Base-by-base conservation (phyloP, 2,888 invertebrate genomes). In the Melanotus villosus region DNA sequence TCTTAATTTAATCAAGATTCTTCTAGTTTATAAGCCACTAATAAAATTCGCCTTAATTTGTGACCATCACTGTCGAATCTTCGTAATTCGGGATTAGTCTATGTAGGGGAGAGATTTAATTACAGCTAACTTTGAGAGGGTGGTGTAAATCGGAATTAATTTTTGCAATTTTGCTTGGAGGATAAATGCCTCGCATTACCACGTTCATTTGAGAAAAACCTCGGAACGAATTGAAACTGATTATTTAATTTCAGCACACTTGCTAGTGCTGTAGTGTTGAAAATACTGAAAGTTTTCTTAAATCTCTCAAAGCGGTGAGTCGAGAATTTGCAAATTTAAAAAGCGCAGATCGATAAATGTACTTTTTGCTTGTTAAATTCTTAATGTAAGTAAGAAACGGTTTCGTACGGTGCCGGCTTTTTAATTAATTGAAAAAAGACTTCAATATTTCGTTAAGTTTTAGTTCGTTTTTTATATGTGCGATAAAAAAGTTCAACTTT, bases 11-110 rank as follows among this genome's bases (percentile, higher is more conserved):
- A 41, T 57, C 41, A 57, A 26, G 57, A 41, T 26, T 52, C 45
- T 59, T 59, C 19, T 59, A 59, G 59, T 59, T 47, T 45, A 59
- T 59, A 59, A 59, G 21, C 45, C 45, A 47, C 45, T 34, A 59
- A 59, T 59, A 59, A 59, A 59, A 59, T 59, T 59, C 32, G 59
- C 59, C 32, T 34, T 59, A 74, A 72, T 74, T 74, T 74, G 74
- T 65, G 67, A 67, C 71, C 69, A 72, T 72, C 69, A 70, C 68
- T 64, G 72, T 68, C 72, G 68, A 66, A 52, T 66, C 65, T 65
- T 64, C 60, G 65, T 72, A 72, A 75, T 72, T 71, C 67, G 14
- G 50, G 58, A 69, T 65, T 65, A 65, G 56, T 47, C 47, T 45
- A 47, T 57, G 56, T 57, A 57, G 65, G 65, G 65, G 65, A 65